phyloP scores from a whole-genome alignment of 2,797 vertebrate genomes.

The Mergus octosetaceus region DNA sequence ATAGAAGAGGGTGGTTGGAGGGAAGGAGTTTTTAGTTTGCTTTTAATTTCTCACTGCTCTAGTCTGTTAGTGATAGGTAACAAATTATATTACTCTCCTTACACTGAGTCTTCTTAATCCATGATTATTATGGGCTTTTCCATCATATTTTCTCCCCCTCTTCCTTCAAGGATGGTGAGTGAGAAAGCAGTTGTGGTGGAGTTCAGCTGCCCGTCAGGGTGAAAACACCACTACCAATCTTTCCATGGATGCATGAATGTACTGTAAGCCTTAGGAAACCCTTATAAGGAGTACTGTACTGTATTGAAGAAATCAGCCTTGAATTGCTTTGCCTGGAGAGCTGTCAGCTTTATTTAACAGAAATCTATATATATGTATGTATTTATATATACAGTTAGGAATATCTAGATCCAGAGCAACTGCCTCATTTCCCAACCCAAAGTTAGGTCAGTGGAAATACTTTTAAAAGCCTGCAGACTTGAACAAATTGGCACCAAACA shows the following conservation, averaged over 20 bases:
- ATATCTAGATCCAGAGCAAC: background rate
- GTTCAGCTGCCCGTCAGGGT: too few species aligned
- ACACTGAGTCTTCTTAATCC: too few species aligned
- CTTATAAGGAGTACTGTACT: background rate
- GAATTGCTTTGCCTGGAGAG: slow-evolving; percentile 39
- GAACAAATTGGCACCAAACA: background rate
- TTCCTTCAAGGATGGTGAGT: too few species aligned
- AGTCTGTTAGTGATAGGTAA: too few species aligned
- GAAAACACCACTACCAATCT: background rate
- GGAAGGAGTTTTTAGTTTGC: too few species aligned
- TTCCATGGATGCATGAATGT: slow-evolving; percentile 8
- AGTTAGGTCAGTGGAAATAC: background rate
- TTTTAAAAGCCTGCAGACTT: background rate
- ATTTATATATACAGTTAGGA: background rate
- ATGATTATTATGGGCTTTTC: too few species aligned
- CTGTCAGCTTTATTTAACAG: slow-evolving; percentile 33
- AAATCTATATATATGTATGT: background rate
- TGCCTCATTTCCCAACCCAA: background rate
- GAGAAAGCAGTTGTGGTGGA: too few species aligned
- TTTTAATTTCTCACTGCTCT: too few species aligned
- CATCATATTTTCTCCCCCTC: too few species aligned
- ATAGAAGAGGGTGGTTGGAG: too few species aligned
- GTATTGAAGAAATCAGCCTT: slow-evolving; percentile 17
- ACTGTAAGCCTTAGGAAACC: background rate
- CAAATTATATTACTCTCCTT: too few species aligned